Base-by-base conservation (phyloP, 1,140 invertebrate genomes). In the Pinna nobilis region DNA sequence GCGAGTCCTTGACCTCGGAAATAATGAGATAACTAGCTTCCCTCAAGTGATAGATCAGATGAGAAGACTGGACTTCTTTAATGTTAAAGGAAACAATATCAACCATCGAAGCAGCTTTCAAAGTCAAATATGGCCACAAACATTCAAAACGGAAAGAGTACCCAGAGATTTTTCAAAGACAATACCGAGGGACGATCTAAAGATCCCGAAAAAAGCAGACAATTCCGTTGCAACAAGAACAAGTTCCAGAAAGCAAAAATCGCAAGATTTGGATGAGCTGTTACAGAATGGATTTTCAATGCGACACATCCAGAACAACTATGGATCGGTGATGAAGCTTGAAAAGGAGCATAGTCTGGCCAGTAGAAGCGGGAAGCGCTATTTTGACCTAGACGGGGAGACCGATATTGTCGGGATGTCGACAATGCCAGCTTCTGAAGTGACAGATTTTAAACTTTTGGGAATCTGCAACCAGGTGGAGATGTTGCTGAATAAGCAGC, bases 391-490 rank as follows among this genome's bases (percentile, higher is more conserved):
- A 0, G 28, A 33, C 4, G 32, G 39, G 28, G 41, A 49, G 6
- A n/a, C 39, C 18, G 41, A 28, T 20, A 20, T 0, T 0, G 28
- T 33, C n/a, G 30, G 18, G 37, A 33, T 35, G 37, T 35, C n/a
- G 37, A 30, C 28, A n/a, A 20, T 6, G 9, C 28, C 28, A 18
- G 20, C 23, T n/a, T 61, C 67, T 3, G 30, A 13, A 33, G 64
- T 55, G 4, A 81, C 82, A 44, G 86, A 87, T 49, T 82, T 80
- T 65, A 70, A 74, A 11, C 70, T 88, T 9, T 64, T 88, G 37
- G 82, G 84, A 1, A 77, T 87, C 11, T 85, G 82, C 66, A 84
- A 78, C 53, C 83, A 88, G 49, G 41, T 86, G 5, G 85, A 88
- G 68, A 81, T 78, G 35, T 32, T 86, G 59, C 77, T 87, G 4